Evolutionary conservation across 2,888 invertebrate species (phyloP), one percentile per base, ranked within the genome.

Genomic region (Sepioteuthis lessoniana): DNA sequence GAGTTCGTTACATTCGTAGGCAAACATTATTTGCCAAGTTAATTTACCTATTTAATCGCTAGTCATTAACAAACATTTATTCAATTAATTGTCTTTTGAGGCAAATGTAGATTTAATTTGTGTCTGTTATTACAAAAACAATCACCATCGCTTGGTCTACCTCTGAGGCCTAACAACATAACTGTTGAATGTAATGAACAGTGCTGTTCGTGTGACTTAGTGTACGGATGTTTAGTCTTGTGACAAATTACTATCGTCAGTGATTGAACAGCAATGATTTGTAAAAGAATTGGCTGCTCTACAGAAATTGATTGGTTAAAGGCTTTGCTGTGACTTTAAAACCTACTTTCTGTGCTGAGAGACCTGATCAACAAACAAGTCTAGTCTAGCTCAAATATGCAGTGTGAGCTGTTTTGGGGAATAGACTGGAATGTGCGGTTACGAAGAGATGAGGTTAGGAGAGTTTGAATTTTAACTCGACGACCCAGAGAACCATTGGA

Each of bases 31-130:
- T 76, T 8, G 35, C n/a, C 76, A 76, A 76, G 76, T 76, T 76
- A n/a, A 76, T 76, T 76, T n/a, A n/a, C 76, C 16, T 76, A 76
- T n/a, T 76, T 76, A 76, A 76, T 76, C n/a, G n/a, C 10, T 10
- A 76, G 76, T 76, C 76, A 76, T 76, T 76, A 76, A 76, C n/a
- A 76, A 76, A 76, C 76, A n/a, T 76, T n/a, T 76, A 76, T 76
- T 76, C n/a, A 76, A 76, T 76, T 76, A 76, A 76, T 76, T 76
- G 76, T 35, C 76, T 76, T 76, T 19, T 35, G 76, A 76, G 76
- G 76, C 76, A 76, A 35, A 76, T 76, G 76, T 76, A n/a, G n/a
- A 76, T 76, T 76, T 76, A 76, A 76, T 76, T 76, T 76, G 76
- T n/a, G 19, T 35, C 76, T 35, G 76, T 76, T 76, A 76, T 76